phyloP scores from a whole-genome alignment of 2,797 vertebrate genomes.

The Pangasius macronema region DNA sequence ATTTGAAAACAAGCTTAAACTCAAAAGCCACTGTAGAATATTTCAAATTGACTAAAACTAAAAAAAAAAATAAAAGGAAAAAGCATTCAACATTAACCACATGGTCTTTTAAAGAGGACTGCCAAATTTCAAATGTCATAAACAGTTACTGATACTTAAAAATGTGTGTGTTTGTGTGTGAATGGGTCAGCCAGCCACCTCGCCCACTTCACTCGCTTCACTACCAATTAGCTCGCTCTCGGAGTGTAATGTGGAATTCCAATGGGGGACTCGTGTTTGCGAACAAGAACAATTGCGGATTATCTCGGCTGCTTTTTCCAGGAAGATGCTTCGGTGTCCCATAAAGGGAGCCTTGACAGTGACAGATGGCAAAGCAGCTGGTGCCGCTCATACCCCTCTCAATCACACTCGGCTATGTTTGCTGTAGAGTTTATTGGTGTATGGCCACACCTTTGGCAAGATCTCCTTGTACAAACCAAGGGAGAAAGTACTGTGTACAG shows the following conservation, averaged over 20 bases:
- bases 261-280: conserved; percentile 46
- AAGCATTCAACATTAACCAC: conserved; percentile 41
- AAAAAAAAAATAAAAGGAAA: background rate
- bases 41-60: background rate
- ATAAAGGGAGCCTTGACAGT: conserved; percentile 73
- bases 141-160: conserved; percentile 41
- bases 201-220: conserved; percentile 47
- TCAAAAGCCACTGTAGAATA: background rate
- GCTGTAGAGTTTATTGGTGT: conserved; percentile 70
- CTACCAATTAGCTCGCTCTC: conserved; percentile 49
- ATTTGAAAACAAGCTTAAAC: conserved; percentile 20
- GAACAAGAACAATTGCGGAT: conserved; percentile 72
- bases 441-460: conserved; percentile 74
- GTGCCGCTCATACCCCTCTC: conserved; percentile 75
- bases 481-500: conserved; percentile 64
- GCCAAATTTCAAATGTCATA: conserved; percentile 38
- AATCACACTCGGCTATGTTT: conserved; percentile 67
- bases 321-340: conserved; percentile 76
- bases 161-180: conserved; percentile 41
- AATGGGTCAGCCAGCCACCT: conserved; percentile 40
- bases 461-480: conserved; percentile 64
- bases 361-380: conserved; percentile 83
- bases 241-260: conserved; percentile 52
- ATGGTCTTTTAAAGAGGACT: conserved; percentile 33
- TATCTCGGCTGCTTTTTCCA: conserved; percentile 71